Evolutionary conservation across 2,113 vertebrate genomes (phyloP).

Genomic region (Eclectus roratus): DNA sequence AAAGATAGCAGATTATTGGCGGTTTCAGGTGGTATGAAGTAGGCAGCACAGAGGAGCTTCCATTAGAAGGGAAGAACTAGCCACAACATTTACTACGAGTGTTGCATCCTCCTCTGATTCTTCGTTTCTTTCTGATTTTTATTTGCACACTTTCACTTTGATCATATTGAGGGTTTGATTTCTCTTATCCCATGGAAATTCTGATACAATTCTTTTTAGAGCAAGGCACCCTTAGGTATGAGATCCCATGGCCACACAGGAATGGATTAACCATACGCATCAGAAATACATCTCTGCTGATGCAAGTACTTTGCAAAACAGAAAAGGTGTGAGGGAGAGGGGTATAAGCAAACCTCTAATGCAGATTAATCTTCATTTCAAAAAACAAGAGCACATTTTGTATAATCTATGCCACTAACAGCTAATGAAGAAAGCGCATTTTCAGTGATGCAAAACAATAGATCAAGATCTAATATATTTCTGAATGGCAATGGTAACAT

Average conservation of each 20-base stretch:
- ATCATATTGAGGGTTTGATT: neutral
- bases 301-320: neutral
- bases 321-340: neutral
- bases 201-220: neutral
- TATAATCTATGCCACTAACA: neutral
- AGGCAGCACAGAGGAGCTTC: neutral
- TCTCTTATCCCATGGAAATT: neutral
- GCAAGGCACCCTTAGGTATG: constrained; percentile 1
- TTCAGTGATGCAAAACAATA: neutral
- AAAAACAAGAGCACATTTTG: neutral
- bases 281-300: neutral
- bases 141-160: neutral
- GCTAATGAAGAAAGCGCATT: neutral
- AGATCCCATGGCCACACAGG: neutral
- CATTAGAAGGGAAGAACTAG: neutral
- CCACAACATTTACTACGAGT: neutral
- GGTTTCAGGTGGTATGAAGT: neutral
- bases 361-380: neutral
- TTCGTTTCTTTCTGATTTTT: neutral
- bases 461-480: neutral
- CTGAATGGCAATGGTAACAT: neutral
- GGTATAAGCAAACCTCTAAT: neutral
- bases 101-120: neutral
- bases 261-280: neutral
- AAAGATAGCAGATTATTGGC: neutral